Evolutionary conservation across 1,140 invertebrate genomes (phyloP), one percentile per base, ranked within the genome.

Genomic region (Megalonaias nervosa): DNA sequence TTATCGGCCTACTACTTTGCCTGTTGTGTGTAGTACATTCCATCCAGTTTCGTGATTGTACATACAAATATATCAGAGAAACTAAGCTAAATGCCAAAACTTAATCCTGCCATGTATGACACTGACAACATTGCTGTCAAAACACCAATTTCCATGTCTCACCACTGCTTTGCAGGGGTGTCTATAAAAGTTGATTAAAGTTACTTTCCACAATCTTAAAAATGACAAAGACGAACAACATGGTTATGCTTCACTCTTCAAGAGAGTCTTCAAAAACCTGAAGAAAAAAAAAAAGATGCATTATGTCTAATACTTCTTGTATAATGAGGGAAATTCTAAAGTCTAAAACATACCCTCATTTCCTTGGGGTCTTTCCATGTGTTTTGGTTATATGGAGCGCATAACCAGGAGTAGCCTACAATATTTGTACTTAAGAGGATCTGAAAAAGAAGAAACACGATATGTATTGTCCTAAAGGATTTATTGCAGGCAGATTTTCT

Each of bases 291-390:
- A 64, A n/a, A 15, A 26, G 61, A n/a, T 21, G n/a, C 26, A 21
- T 64, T n/a, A 64, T 64, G 61, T 21, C 17, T 21, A 64, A 64
- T 26, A 64, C 61, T 64, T 16, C 26, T n/a, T 26, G 12, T 12
- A 64, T 16, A 6, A 19, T 15, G 26, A n/a, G 31, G 13, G 31
- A 26, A 21, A n/a, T 21, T 23, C 48, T 57, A 69, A 15, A 57
- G 67, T 69, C 17, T 23, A 69, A 69, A 21, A 81, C 86, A 60
- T 83, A 89, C 88, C 82, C 88, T 85, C 14, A 76, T 58, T 81
- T 89, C 88, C 70, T 79, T 83, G 4, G 87, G 87, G 71, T 88
- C 80, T 14, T 81, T 82, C 64, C 75, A 73, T 19, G 81, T 85
- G 13, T 84, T 75, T 82, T 74, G 66, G 60, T 83, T 87, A 72